A percentile compares a stretch with the other conserved stretches of the same genome.
These are phyloP conservation scores for Anastrepha ludens DNA, from an alignment of 1,140 invertebrate species.

Conservation along the genomic window DNA sequence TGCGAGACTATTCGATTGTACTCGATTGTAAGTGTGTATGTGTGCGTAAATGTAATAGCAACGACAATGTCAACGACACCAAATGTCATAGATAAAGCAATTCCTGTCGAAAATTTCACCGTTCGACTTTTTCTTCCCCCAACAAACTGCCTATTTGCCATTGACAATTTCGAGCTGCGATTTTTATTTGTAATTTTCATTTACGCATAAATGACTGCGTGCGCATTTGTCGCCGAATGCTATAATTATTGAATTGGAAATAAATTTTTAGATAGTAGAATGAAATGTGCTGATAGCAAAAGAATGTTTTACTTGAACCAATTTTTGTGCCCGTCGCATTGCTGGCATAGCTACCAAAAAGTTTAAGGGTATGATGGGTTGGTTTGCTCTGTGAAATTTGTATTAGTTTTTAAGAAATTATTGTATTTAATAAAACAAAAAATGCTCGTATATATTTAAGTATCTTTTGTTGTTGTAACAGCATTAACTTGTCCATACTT, in stretches of 20 bases:
- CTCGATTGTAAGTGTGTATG: neutral
- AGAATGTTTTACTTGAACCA: neutral
- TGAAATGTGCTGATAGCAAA: neutral
- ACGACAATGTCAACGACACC: neutral
- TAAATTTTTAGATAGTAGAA: neutral
- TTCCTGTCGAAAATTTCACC: neutral
- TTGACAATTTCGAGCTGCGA: neutral
- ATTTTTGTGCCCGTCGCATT: neutral
- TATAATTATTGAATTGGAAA: conserved; percentile 47
- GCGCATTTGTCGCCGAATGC: conserved; percentile 16
- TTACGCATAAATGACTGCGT: neutral
- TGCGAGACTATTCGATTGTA: neutral
- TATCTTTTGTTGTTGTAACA: too few species aligned
- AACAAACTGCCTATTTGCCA: neutral
- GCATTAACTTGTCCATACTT: too few species aligned
- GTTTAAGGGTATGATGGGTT: neutral
- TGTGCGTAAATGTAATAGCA: neutral
- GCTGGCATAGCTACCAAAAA: neutral
- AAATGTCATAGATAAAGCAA: conserved; percentile 33
- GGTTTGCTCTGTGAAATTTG: neutral
- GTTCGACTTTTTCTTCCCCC: neutral
- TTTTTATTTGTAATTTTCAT: conserved; percentile 31
- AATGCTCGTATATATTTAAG: too few species aligned
- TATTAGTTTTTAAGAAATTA: neutral
- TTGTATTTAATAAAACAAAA: too few species aligned